These are phyloP conservation scores for Allolobophora icterica DNA, from an alignment of 2,888 invertebrate genomes.

Conservation along the genomic window DNA sequence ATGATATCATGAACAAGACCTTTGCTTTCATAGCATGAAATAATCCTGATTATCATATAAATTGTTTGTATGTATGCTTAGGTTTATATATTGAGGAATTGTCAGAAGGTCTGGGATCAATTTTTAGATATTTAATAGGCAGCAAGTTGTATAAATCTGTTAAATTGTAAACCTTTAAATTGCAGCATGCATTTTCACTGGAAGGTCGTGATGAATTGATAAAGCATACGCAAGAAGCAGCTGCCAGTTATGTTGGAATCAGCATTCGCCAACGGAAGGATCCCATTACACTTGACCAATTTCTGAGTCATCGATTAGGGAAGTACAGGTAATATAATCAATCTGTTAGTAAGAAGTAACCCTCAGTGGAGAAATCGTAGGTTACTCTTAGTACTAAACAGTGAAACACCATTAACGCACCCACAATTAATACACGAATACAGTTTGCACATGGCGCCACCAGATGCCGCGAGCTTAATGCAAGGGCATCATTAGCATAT, in stretches of 20 bases:
- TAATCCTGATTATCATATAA: not conserved
- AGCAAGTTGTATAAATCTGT: not conserved
- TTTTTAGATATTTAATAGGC: not conserved
- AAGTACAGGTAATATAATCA: slow-evolving; percentile 78
- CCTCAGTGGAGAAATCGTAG: not conserved
- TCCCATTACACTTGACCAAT: slow-evolving; percentile 84
- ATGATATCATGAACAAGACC: not conserved
- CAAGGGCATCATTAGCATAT: too few relatives aligned
- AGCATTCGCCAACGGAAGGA: slow-evolving; percentile 83
- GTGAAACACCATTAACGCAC: too few relatives aligned
- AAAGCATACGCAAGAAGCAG: slow-evolving; percentile 82
- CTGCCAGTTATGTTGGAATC: slow-evolving; percentile 80
- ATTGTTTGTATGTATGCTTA: not conserved
- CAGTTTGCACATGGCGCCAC: too few relatives aligned
- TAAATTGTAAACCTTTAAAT: not conserved
- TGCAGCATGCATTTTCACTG: slow-evolving; percentile 83
- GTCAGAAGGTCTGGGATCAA: not conserved
- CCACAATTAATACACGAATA: too few relatives aligned
- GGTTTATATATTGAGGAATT: not conserved
- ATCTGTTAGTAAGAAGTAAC: not conserved
- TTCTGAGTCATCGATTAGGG: slow-evolving; percentile 86
- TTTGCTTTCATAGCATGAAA: too few relatives aligned
- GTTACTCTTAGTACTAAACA: not conserved
- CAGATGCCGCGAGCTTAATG: too few relatives aligned
- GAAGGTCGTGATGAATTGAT: slow-evolving; percentile 85